phyloP scores from a whole-genome alignment of 1,140 invertebrate species.

The Drosophila neocordata region DNA sequence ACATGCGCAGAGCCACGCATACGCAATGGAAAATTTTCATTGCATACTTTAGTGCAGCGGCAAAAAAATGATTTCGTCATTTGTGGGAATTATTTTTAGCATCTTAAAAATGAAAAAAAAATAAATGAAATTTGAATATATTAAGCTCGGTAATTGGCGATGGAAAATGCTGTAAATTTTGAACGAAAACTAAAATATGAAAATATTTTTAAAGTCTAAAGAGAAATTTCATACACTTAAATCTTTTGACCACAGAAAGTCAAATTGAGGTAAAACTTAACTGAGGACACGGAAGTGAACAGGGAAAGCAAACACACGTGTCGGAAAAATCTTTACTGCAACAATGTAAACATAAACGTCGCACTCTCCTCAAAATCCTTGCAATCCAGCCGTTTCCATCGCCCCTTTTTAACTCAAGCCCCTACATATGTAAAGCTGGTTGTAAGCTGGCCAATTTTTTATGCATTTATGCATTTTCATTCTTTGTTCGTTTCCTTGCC shows the following conservation, averaged over 20 bases:
- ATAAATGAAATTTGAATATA: background rate
- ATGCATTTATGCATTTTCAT: conserved; percentile 77
- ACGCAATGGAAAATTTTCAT: conserved; percentile 28
- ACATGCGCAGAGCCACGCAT: background rate
- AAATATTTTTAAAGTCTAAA: background rate
- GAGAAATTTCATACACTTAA: background rate
- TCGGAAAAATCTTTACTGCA: conserved; percentile 68
- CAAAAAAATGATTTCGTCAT: conserved; percentile 24
- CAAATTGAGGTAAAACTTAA: conserved; percentile 8
- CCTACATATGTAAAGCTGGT: conserved; percentile 71
- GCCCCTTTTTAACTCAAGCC: background rate
- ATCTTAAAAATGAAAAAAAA: conserved; percentile 16
- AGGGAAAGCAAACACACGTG: conserved; percentile 73
- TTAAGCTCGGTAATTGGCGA: background rate
- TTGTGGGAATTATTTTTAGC: conserved; percentile 14
- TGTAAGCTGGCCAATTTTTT: conserved; percentile 80
- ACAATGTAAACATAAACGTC: conserved; percentile 61
- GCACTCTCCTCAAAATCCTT: conserved; percentile 6
- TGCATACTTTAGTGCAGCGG: conserved; percentile 23
- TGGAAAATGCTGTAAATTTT: background rate
- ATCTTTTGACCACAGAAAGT: background rate
- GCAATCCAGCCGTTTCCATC: background rate
- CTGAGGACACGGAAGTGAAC: conserved; percentile 58
- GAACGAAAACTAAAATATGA: background rate
- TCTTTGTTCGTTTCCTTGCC: background rate